Conservation (phyloP, 1,140 invertebrate species). For the Protaetia brevitarsis region DNA sequence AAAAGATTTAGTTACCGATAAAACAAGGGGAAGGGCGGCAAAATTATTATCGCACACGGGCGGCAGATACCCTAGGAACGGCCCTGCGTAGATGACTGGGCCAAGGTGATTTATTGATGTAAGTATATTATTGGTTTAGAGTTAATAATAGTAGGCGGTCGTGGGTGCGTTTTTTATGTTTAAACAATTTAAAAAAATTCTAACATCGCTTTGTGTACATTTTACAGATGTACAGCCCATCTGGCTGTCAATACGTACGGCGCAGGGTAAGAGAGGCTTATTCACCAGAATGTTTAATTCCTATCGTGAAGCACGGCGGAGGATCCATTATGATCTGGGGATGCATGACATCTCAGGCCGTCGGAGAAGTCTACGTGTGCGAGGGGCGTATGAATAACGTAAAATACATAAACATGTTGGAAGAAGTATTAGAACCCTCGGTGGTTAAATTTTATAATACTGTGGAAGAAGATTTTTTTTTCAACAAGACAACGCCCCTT, state of each 20-base stretch:
- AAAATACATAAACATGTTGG: background rate
- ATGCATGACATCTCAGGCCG: background rate
- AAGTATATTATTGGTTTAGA: background rate
- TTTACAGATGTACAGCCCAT: background rate
- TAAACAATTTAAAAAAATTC: no score
- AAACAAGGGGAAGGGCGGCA: no score
- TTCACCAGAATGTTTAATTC: background rate
- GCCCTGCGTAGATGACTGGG: no score
- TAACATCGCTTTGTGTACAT: background rate
- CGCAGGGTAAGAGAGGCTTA: background rate
- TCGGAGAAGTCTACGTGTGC: background rate
- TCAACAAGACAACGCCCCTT: conserved; percentile 3
- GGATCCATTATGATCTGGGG: background rate
- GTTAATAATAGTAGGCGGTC: background rate
- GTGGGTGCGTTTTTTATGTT: background rate
- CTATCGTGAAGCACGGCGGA: background rate
- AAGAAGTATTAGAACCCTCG: background rate
- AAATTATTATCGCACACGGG: no score
- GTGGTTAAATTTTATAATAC: background rate
- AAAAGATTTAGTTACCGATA: no score
- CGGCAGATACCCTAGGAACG: no score
- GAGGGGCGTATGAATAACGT: background rate
- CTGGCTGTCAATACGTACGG: background rate
- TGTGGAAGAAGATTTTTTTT: background rate
- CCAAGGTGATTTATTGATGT: background rate